Base-by-base conservation (phyloP, 2,797 vertebrate genomes). In the Sebastes hubbsi region DNA sequence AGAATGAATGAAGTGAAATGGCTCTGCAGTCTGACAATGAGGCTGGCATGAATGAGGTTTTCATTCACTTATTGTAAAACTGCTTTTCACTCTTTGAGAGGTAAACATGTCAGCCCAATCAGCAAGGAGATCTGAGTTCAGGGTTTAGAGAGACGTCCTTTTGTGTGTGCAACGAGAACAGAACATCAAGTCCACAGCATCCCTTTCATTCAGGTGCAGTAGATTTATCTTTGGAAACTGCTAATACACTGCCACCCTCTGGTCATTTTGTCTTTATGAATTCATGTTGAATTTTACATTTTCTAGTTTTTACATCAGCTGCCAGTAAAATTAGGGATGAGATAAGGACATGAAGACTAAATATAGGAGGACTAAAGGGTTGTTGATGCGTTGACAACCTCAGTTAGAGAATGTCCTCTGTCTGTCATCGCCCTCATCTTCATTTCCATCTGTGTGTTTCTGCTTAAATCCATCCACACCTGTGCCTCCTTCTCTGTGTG, bases 171-270 rank as follows among this genome's bases (percentile, higher is more conserved):
- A 7, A 54, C 20, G 12, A 75, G 36, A 80, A 75, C 65, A 86
- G 80, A 82, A 83, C 70, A 82, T 79, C 8, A 66, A 60, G 78
- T 89, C 80, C 49, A 27, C 56, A 27, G 1, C 5, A 8, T 52
- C 27, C 9, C 20, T 56, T 32, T 36, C 13, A 27, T 5, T 72
- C 61, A 42, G 20, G 52, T 14, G 16, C 16, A 30, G 55, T 3
- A 0, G 24, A 10, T 83, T 60, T 20, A 36, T 11, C 22, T 36
- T 24, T 36, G 42, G n/a, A 71, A 78, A 22, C 10, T 58, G 54
- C 16, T 34, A 3, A 25, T 25, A 76, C 42, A 82, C 68, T 64
- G 77, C 81, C 89, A 78, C 78, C 89, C 77, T 74, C 46, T 89
- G 91, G 79, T 72, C 32, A 30, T 13, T 46, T 14, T 54, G 20